A percentile compares a stretch with the other conserved stretches of the same genome.
phyloP scores from a whole-genome alignment of 2,888 invertebrate species.

The Morinoia aosen region DNA sequence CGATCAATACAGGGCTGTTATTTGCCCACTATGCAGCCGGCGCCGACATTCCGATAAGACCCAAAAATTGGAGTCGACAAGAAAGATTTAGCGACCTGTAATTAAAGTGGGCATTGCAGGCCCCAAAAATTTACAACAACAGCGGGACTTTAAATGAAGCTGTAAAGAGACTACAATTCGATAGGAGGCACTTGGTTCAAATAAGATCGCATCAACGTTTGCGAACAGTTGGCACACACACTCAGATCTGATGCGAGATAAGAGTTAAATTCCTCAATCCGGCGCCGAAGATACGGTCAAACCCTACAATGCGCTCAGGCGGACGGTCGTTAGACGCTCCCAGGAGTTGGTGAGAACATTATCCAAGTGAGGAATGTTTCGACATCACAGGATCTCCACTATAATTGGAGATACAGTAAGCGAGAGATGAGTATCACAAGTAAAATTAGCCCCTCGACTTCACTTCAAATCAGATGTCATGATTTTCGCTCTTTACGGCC shows the following conservation, averaged over 20 bases:
- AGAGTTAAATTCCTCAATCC: neutral
- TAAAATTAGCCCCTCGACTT: too few species aligned
- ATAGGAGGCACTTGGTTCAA: neutral
- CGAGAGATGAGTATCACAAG: too few species aligned
- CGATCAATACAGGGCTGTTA: neutral
- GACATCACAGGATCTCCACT: neutral
- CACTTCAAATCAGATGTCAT: too few species aligned
- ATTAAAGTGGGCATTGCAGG: neutral
- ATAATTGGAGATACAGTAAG: neutral
- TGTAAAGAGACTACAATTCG: neutral
- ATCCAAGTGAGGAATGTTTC: neutral
- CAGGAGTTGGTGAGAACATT: neutral
- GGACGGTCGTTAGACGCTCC: neutral
- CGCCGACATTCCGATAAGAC: neutral
- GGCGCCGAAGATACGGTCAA: neutral
- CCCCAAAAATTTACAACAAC: neutral
- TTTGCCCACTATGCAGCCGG: neutral
- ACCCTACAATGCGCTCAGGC: neutral
- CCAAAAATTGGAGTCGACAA: slow-evolving; percentile 17
- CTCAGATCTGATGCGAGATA: neutral
- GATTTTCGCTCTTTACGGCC: too few species aligned
- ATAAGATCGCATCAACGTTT: neutral
- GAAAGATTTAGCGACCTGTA: neutral
- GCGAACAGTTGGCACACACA: neutral
- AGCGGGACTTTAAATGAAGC: neutral